Evolutionary conservation across 2,888 invertebrate genomes (phyloP).

Genomic region (Heteromurus nitidus): DNA sequence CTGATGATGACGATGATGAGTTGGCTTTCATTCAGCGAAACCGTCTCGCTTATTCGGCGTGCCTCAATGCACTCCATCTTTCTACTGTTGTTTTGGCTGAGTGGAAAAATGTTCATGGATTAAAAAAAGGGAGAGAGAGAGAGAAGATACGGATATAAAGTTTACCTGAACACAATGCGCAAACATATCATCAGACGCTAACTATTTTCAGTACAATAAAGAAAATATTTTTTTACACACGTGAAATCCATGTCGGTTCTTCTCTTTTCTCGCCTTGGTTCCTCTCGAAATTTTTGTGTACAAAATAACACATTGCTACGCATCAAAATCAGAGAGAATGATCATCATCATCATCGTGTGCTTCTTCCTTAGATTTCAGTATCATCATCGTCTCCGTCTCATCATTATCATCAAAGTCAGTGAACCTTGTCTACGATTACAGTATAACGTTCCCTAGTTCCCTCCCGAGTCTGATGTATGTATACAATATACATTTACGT

Average conservation of each 20-base stretch:
- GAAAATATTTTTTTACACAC: slow-evolving; percentile 38
- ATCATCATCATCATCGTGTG: slow-evolving; percentile 15
- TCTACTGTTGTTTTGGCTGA: slow-evolving; percentile 41
- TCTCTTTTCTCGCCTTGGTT: slow-evolving; percentile 63
- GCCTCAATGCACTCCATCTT: slow-evolving; percentile 60
- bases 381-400: slow-evolving; percentile 36
- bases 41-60: slow-evolving; percentile 62
- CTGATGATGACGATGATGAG: slow-evolving; percentile 54
- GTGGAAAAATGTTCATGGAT: slow-evolving; percentile 62
- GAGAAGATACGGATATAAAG: neutral
- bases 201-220: neutral
- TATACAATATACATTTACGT: too few species aligned
- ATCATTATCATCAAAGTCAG: slow-evolving; percentile 67
- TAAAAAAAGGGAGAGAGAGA: slow-evolving; percentile 37
- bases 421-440: slow-evolving; percentile 67
- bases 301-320: neutral
- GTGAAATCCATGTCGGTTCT: slow-evolving; percentile 63
- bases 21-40: slow-evolving; percentile 65
- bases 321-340: slow-evolving; percentile 11
- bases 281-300: slow-evolving; percentile 37
- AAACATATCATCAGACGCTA: too few species aligned
- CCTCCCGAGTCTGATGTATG: too few species aligned
- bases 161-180: slow-evolving; percentile 26
- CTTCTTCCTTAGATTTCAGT: too few species aligned
- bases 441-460: too few species aligned